Percentiles rank a stretch among this genome's conserved stretches.
Evolutionary conservation across 2,113 vertebrate genomes (phyloP).

Genomic region (Hippoglossus stenolepis): DNA sequence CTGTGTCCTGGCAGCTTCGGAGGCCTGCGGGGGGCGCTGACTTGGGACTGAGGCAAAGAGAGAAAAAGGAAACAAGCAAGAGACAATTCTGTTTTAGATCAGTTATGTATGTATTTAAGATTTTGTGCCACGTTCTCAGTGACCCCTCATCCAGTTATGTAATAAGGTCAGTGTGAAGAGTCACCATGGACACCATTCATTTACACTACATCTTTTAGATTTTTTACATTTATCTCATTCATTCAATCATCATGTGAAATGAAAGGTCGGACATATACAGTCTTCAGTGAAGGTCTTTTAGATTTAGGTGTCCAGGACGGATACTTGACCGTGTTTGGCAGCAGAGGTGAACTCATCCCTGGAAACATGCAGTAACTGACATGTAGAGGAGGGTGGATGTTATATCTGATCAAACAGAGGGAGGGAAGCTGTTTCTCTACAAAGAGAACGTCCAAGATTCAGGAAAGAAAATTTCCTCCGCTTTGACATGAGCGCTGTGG

Average conservation of each 20-base stretch:
- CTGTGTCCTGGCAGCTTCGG: slow-evolving; percentile 62
- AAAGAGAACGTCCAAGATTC: slow-evolving; percentile 15
- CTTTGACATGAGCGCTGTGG: background rate
- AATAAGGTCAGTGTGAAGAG: too few species aligned
- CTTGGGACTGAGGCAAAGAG: slow-evolving; percentile 33
- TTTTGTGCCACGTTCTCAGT: too few species aligned
- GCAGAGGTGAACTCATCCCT: background rate
- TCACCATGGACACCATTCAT: too few species aligned
- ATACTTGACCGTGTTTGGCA: too few species aligned
- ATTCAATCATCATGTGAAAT: too few species aligned
- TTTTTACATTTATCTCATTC: too few species aligned
- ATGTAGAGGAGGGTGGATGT: slow-evolving; percentile 9
- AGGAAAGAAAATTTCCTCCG: slow-evolving; percentile 28
- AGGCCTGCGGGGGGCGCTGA: background rate
- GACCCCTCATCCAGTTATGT: too few species aligned
- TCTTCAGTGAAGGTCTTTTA: too few species aligned
- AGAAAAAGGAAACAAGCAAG: slow-evolving; percentile 25
- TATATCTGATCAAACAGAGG: slow-evolving; percentile 52
- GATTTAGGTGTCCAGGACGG: too few species aligned
- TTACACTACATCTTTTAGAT: too few species aligned
- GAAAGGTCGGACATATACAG: too few species aligned
- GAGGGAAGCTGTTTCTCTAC: slow-evolving; percentile 35
- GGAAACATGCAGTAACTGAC: background rate
- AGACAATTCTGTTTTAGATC: slow-evolving; percentile 60
- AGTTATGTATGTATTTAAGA: slow-evolving; percentile 69